phyloP scores from a whole-genome alignment of 2,113 vertebrate species.

The Chaenocephalus aceratus region DNA sequence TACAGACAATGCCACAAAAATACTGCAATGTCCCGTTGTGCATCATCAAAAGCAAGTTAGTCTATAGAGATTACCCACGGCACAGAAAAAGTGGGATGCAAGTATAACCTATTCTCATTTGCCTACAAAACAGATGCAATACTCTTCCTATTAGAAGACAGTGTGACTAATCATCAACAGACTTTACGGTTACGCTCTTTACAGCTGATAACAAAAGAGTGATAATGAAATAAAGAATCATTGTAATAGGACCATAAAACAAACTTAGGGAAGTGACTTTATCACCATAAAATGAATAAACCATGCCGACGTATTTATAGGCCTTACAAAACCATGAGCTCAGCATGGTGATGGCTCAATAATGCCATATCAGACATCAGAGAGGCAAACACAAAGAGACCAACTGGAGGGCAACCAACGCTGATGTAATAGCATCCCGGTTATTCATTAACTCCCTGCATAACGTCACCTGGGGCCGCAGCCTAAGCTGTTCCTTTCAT shows the following conservation, averaged over 20 bases:
- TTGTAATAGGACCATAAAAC: conserved; percentile 12
- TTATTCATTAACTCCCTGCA: conserved; percentile 75
- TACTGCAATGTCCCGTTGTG: neutral
- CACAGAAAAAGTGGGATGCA: neutral
- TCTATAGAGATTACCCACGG: neutral
- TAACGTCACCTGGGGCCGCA: conserved; percentile 71
- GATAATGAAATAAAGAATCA: conserved; percentile 8
- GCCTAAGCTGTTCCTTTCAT: conserved; percentile 19
- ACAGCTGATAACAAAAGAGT: conserved; percentile 32
- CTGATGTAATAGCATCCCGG: conserved; percentile 75
- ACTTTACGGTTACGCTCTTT: conserved; percentile 25
- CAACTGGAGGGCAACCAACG: conserved; percentile 65
- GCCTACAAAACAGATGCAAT: neutral
- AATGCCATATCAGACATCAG: conserved; percentile 52
- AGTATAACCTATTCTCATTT: neutral
- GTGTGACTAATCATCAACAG: conserved; percentile 43
- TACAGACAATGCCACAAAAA: neutral
- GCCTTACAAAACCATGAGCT: conserved; percentile 36
- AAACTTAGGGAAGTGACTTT: conserved; percentile 30
- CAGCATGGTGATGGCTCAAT: conserved; percentile 34
- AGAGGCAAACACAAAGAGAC: conserved; percentile 66
- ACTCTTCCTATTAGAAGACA: neutral
- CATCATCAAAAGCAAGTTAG: neutral
- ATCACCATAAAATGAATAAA: neutral
- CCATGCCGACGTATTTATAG: conserved; percentile 2